phyloP scores from a whole-genome alignment of 1,140 invertebrate genomes.

The Lasioglossum albipes region DNA sequence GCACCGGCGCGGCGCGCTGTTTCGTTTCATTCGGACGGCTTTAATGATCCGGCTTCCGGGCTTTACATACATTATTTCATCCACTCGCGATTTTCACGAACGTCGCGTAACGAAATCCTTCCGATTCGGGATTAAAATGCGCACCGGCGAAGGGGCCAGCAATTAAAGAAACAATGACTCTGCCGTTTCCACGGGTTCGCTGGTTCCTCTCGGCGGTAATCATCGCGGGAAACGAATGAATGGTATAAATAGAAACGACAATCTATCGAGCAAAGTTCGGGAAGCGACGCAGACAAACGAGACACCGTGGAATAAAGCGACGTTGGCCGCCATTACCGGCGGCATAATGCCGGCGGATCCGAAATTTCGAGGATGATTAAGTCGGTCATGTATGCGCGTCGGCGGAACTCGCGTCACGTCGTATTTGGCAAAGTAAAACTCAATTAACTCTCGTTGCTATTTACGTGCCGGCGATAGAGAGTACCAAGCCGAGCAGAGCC shows the following conservation, averaged over 20 bases:
- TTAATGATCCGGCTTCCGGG: too few relatives aligned
- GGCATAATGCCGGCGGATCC: conserved; percentile 6
- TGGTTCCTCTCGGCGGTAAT: neutral
- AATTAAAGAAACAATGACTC: too few relatives aligned
- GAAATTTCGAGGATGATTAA: conserved; percentile 38
- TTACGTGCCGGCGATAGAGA: conserved; percentile 11
- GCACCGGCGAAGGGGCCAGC: too few relatives aligned
- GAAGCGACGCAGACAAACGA: conserved; percentile 6
- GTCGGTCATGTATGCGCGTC: conserved; percentile 14
- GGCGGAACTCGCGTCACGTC: conserved; percentile 19
- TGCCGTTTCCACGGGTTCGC: too few relatives aligned
- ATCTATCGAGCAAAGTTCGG: neutral
- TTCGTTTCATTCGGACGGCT: too few relatives aligned
- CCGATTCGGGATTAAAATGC: too few relatives aligned
- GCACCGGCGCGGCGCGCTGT: too few relatives aligned
- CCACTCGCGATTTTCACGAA: too few relatives aligned
- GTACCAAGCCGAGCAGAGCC: too few relatives aligned
- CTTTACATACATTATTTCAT: too few relatives aligned
- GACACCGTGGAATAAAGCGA: neutral
- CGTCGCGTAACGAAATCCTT: too few relatives aligned
- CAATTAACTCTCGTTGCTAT: conserved; percentile 33
- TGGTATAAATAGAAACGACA: neutral
- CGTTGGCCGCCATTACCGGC: conserved; percentile 20
- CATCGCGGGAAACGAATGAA: neutral
- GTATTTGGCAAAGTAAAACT: conserved; percentile 46